Conservation (phyloP, 2,797 vertebrate species). For the Halcyon badia region DNA sequence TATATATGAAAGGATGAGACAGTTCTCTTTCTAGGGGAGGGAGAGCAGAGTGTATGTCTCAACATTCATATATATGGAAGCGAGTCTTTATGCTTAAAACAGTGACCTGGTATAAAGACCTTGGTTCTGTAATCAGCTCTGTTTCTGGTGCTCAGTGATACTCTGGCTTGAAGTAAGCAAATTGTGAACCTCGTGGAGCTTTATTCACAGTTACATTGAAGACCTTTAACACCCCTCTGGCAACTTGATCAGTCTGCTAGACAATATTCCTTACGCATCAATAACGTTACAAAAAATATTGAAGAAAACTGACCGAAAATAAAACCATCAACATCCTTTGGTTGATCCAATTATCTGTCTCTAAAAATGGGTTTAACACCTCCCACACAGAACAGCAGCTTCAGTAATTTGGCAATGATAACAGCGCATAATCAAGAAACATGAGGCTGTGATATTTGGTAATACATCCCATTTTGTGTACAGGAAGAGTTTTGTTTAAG, state of each 20-base stretch:
- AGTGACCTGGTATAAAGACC: background rate
- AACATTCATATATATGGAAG: background rate
- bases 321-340: slow-evolving; percentile 66
- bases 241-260: background rate
- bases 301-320: slow-evolving; percentile 65
- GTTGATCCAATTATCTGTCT: slow-evolving; percentile 75
- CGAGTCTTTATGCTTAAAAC: background rate
- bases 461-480: slow-evolving; percentile 40
- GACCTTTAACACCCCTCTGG: slow-evolving; percentile 32
- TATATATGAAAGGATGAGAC: background rate
- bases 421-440: slow-evolving; percentile 69
- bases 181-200: background rate
- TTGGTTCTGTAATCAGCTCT: background rate
- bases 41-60: background rate
- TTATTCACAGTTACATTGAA: background rate
- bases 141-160: background rate
- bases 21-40: background rate
- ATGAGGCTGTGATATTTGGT: slow-evolving; percentile 27
- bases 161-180: background rate
- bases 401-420: slow-evolving; percentile 65
- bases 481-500: background rate
- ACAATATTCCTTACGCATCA: background rate
- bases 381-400: slow-evolving; percentile 75
- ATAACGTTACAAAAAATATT: slow-evolving; percentile 26
- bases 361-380: slow-evolving; percentile 77